These are phyloP conservation scores for Tinamus guttatus DNA, from an alignment of 2,113 vertebrate genomes.

Conservation along the genomic window DNA sequence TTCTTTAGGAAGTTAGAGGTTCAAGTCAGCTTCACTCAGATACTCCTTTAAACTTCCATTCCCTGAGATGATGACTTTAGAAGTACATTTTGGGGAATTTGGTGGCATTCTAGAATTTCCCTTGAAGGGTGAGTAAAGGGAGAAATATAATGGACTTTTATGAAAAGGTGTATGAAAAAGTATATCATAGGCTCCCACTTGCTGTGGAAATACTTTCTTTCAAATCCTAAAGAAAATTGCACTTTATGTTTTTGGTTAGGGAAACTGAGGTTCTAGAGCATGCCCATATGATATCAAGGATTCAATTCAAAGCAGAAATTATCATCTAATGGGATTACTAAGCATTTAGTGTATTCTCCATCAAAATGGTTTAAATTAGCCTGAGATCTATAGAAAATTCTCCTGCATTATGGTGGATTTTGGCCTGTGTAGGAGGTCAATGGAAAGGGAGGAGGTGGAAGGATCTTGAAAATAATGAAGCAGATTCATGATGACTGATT, in stretches of 20 bases:
- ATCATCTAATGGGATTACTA: neutral
- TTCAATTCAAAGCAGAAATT: neutral
- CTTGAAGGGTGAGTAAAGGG: neutral
- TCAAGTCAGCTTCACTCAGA: neutral
- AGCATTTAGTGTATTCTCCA: neutral
- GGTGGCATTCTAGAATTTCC: neutral
- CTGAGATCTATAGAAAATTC: neutral
- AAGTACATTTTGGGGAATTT: neutral
- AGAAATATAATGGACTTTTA: neutral
- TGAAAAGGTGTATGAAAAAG: neutral
- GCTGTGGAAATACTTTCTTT: neutral
- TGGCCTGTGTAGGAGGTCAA: neutral
- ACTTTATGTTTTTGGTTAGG: neutral
- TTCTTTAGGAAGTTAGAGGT: neutral
- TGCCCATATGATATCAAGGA: neutral
- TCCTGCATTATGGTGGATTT: neutral
- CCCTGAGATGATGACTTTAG: neutral
- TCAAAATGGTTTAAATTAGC: neutral
- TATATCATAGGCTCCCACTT: neutral
- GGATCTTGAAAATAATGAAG: neutral
- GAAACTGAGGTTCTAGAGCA: fast-evolving
- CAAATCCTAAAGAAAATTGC: neutral
- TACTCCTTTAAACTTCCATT: neutral
- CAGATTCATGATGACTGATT: neutral
- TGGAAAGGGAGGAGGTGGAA: neutral